Conservation (phyloP, 2,888 invertebrate genomes). For the Cistogaster globosa region DNA sequence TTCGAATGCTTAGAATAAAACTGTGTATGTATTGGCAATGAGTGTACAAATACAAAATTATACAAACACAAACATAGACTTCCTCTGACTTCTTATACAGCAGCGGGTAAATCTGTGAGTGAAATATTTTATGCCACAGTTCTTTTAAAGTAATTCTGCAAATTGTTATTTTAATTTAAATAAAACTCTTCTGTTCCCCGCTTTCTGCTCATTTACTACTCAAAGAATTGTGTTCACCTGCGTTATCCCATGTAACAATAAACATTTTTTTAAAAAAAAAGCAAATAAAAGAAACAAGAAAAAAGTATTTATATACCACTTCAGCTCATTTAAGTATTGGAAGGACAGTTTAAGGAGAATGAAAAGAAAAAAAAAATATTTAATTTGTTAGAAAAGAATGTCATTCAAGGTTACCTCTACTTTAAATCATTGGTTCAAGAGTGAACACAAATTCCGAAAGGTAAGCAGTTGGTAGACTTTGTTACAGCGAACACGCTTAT, state of each 20-base stretch:
- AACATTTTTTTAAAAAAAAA: constrained; percentile 19
- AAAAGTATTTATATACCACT: neutral
- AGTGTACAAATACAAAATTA: neutral
- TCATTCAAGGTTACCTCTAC: constrained; percentile 26
- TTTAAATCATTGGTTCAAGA: constrained; percentile 23
- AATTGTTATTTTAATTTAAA: constrained; percentile 29
- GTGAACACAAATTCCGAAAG: constrained; percentile 35
- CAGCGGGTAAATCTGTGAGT: neutral
- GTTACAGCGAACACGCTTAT: neutral
- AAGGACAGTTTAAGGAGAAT: constrained; percentile 1
- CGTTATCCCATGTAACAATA: neutral
- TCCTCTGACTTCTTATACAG: neutral
- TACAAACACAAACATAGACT: too few species aligned
- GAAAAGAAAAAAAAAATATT: neutral
- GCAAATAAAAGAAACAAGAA: constrained; percentile 15
- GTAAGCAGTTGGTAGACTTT: neutral
- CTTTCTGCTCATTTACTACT: neutral
- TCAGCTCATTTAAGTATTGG: neutral
- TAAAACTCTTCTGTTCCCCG: neutral
- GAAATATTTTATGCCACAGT: neutral
- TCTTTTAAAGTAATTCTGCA: constrained; percentile 19
- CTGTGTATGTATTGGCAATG: neutral
- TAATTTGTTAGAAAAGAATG: constrained; percentile 16
- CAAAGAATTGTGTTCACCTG: neutral
- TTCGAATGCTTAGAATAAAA: neutral